phyloP scores from a whole-genome alignment of 2,113 vertebrate species.

The Myrmecobius fasciatus region DNA sequence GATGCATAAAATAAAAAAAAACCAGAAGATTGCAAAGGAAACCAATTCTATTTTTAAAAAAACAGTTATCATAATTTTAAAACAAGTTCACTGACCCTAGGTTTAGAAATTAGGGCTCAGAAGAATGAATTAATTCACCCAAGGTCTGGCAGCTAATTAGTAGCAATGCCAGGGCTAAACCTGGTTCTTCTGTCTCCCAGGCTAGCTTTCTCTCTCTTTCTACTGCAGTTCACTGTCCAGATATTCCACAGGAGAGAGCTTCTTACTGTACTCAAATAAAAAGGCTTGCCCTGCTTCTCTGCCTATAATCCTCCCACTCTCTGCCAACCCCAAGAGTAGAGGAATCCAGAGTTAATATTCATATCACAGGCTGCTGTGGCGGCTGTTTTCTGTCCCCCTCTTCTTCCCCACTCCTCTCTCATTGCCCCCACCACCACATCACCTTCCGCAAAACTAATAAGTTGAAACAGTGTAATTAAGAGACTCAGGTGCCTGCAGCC shows the following conservation, averaged over 20 bases:
- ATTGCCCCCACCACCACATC: neutral
- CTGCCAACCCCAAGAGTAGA: neutral
- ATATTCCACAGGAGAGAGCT: neutral
- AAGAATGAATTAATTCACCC: neutral
- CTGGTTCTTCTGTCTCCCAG: neutral
- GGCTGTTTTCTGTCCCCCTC: slow-evolving; percentile 2
- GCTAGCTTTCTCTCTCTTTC: neutral
- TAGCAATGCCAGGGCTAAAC: neutral
- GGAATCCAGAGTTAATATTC: slow-evolving; percentile 4
- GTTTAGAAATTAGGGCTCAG: neutral
- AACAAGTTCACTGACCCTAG: neutral
- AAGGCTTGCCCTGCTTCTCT: neutral
- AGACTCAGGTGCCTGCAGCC: neutral
- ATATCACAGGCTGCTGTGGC: neutral
- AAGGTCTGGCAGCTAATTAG: neutral
- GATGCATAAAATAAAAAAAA: neutral
- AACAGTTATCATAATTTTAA: neutral
- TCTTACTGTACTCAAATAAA: too few relatives aligned
- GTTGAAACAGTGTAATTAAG: neutral
- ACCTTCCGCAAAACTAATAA: neutral
- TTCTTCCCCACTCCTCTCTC: neutral
- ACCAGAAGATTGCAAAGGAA: neutral
- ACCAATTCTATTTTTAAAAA: neutral
- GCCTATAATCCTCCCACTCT: neutral
- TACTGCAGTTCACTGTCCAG: neutral